Base-by-base conservation (phyloP, 2,113 vertebrate species). In the Chloropsis cyanopogon region DNA sequence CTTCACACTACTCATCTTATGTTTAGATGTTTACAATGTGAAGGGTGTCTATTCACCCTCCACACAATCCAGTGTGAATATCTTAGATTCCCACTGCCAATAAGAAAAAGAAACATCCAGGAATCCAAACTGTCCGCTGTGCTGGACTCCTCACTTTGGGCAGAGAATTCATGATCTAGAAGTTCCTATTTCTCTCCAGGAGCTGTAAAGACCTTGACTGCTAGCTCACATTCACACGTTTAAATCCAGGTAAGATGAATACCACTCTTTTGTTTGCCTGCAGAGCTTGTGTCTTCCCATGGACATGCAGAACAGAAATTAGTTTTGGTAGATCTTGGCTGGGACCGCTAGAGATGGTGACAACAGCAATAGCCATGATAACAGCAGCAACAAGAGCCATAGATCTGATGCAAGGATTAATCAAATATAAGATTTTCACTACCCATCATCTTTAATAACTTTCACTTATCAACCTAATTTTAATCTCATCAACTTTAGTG, bases 381-480 rank as follows among this genome's bases (percentile, higher is more conserved):
- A 92, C 53, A 92, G 42, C 63, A 82, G 37, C 63, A 71, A 42
- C 35, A 92, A 28, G n/a, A 81, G 31, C 35, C 52, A 39, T 28
- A 68, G 47, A 78, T 61, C 35, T 86, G 50, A 54, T 70, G 54
- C 15, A 47, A 77, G 15, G 33, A 65, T 54, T 49, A 37, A 60
- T 39, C 42, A 70, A 66, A 88, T 42, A 22, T 7, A 73, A 69
- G 35, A 70, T 80, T 94, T 66, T 41, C 68, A 80, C 25, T 72
- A 46, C 39, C 12, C 41, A n/a, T 66, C 10, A 2, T 66, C 47
- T 60, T 86, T 70, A 83, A 81, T 66, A 77, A 78, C 64, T 92
- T 90, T 81, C 82, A 63, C 54, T 91, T 86, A 70, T 39, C 54
- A 78, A 42, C 25, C 5, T 78, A 56, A 91, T 96, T 96, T 94